Evolutionary conservation across 1,140 invertebrate genomes (phyloP), one percentile per base, ranked within the genome.

Genomic region (Odontomachus brunneus): DNA sequence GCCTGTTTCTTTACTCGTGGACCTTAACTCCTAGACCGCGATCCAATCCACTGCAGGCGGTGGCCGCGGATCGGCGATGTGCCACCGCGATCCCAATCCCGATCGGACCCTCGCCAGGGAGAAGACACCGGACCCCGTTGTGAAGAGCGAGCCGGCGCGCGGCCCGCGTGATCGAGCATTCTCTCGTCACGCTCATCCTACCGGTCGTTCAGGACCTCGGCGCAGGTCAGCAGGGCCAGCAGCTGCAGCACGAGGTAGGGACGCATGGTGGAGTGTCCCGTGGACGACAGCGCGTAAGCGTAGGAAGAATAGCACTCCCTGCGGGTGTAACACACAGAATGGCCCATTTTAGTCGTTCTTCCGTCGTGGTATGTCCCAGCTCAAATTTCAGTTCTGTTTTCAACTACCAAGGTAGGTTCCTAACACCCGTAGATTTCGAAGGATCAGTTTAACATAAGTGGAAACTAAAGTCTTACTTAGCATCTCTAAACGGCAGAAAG

Each of bases 271-370:
- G 90, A 86, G 75, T 88, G 87, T 5, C 85, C 85, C n/a, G 71
- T 88, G 7, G 95, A 95, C 53, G 96, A 95, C 29, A 97, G 91
- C 48, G 96, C 96, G 87, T 96, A 96, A 26, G 97, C 96, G 51
- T 97, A 96, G 33, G 96, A 96, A 83, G 97, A 96, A 72, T 97
- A 95, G 91, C 97, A 98, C 57, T 95, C 62, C 60, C 95, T 80
- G 65, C 3, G 51, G 69, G 22, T 44, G 26, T 44, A 71, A 57
- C 14, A 51, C 48, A 69, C 38, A 69, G 29, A 5, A 33, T 5
- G 29, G 29, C 29, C 5, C 5, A 5, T 33, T 33, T 33, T 2
- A 33, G 5, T 33, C 29, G 29, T 3, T 33, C 29, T 33, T 33
- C 29, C n/a, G n/a, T n/a, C 5, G 29, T 33, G 5, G 5, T 33